Base-by-base conservation (phyloP, 2,888 invertebrate genomes). In the Apamea anceps region DNA sequence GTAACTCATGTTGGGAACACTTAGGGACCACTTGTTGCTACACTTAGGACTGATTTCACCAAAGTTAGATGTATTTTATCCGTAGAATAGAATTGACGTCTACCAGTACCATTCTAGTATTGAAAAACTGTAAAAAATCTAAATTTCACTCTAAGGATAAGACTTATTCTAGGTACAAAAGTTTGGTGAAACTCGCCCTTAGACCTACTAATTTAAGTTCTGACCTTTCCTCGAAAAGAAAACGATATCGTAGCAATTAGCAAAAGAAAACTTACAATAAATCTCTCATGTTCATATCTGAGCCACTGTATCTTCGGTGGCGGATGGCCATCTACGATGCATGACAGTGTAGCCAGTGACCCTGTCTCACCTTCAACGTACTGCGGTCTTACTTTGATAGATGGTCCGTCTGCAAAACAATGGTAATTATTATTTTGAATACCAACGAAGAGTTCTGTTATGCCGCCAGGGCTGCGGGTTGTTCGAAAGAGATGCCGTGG, bases 261-360 rank as follows among this genome's bases (percentile, higher is more conserved):
- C 42, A n/a, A 57, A 57, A 25, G 25, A 25, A 57, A 10, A 57
- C 95, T 95, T 86, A 95, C 95, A 93, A 96, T 94, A 91, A 97
- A 97, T 90, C 97, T 95, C 75, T 98, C 98, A 65, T 98, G 98
- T 82, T 98, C 98, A 92, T 98, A 98, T 93, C 98, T 98, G 81
- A 98, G 97, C 99, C 99, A 99, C 25, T 98, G 97, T 79, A 99
- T 98, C 91, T 98, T 98, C 0, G 99, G 99, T 0, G 97, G 96
- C 0, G 99, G 99, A 94, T 99, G 99, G 28, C 99, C 99, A 88
- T 99, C 98, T 0, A 99, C 99, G 89, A 98, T 98, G 92, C 99
- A 99, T 32, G 97, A 97, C 87, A 99, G 96, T 18, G 98, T 98
- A 1, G 98, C 98, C 28, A 97, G 97, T 0, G 98, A 97, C 2